Evolutionary conservation across 2,797 vertebrate species (phyloP).

Genomic region (Chelidonichthys spinosus): DNA sequence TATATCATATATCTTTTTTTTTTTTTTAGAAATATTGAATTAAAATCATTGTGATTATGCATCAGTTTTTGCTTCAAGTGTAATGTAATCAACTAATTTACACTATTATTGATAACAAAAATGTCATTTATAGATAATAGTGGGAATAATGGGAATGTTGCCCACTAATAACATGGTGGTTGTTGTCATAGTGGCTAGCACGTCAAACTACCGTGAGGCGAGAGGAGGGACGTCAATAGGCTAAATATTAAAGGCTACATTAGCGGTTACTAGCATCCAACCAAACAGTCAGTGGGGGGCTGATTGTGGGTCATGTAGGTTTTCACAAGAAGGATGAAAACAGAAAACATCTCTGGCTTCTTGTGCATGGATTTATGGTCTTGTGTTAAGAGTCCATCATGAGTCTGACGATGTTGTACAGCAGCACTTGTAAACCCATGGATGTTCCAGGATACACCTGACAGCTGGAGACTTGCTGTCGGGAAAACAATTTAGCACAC

Average conservation of each 20-base stretch:
- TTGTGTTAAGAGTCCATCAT: neutral
- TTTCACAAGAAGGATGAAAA: neutral
- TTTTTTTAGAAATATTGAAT: neutral
- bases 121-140: too few species aligned
- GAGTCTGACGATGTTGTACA: neutral
- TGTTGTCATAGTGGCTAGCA: neutral
- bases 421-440: neutral
- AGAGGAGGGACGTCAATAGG: neutral
- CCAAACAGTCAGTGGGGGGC: neutral
- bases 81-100: too few species aligned
- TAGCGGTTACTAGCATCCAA: neutral
- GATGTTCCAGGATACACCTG: neutral
- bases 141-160: too few species aligned
- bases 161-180: neutral
- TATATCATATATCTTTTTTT: neutral
- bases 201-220: too few species aligned
- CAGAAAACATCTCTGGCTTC: neutral
- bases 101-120: too few species aligned
- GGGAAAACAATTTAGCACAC: neutral
- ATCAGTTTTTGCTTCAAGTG: neutral
- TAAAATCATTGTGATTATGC: neutral
- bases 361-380: neutral
- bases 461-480: neutral
- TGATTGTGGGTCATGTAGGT: neutral
- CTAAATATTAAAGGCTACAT: neutral